phyloP scores from a whole-genome alignment of 2,113 vertebrate genomes.

The Oenanthe melanoleuca region DNA sequence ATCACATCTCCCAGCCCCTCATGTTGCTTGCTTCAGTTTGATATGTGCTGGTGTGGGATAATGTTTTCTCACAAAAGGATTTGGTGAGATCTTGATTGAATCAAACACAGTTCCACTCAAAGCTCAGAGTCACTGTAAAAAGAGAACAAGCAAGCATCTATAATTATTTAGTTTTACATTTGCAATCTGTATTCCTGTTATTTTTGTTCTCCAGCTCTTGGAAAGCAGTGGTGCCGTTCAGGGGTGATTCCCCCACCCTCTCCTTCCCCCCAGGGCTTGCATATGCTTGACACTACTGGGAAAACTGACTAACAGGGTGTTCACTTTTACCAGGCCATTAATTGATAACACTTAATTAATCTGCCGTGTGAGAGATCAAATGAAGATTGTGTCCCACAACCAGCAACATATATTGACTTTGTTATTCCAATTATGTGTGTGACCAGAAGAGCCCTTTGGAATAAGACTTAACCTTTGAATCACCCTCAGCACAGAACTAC shows the following conservation, averaged over 20 bases:
- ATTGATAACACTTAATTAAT: constrained; percentile 88
- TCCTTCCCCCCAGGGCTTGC: not conserved
- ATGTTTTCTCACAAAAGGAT: not conserved
- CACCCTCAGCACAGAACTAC: constrained; percentile 68
- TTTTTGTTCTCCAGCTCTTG: not conserved
- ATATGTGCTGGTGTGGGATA: not conserved
- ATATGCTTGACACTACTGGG: constrained; percentile 50
- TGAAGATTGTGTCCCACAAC: constrained; percentile 74
- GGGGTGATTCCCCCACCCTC: not conserved
- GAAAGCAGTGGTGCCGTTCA: not conserved
- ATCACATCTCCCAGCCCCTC: not conserved
- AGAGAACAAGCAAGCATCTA: not conserved
- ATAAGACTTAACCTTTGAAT: constrained; percentile 79
- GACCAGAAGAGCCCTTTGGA: constrained; percentile 70
- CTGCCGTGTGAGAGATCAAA: constrained; percentile 81
- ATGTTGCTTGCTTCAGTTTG: not conserved
- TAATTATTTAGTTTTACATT: not conserved
- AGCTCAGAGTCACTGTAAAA: not conserved
- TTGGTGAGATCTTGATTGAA: not conserved
- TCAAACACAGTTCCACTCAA: not conserved
- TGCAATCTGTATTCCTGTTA: not conserved
- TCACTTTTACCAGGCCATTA: constrained; percentile 81
- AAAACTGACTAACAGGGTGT: constrained; percentile 70
- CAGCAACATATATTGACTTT: constrained; percentile 76
- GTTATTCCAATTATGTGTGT: constrained; percentile 78